Base-by-base conservation (phyloP, 2,113 vertebrate species). In the Progne subis region DNA sequence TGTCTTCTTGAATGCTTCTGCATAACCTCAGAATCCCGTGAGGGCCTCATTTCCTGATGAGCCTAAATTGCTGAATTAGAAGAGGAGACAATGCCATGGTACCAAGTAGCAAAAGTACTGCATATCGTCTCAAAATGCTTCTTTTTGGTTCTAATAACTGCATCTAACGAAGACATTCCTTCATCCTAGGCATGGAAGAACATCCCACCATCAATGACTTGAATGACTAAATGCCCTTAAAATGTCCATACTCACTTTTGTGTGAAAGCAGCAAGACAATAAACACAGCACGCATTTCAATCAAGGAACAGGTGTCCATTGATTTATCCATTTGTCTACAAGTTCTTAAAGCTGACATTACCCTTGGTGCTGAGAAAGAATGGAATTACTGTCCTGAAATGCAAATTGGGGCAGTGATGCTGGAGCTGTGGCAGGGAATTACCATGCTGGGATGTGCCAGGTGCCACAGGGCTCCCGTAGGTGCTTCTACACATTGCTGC, bases 1-100 rank as follows among this genome's bases (percentile, higher is more conserved):
- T 95, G 68, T 97, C 95, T 96, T 83, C 95, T 97, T 97, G 96
- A 96, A 69, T 97, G 97, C 92, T 94, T 97, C 94, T 91, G 57
- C 86, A 79, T 86, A 63, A 59, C 5, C 1, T 67, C 80, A 83
- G n/a, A 88, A 41, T 96, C 92, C 89, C 90, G 6, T 47, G 61
- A 95, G 89, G 90, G 83, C 59, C 21, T 47, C 70, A 69, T 91
- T 94, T 96, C 92, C 93, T 96, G 91, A 95, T 91, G 39, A 96
- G 61, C 72, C 74, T 89, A 94, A 96, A 94, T 57, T 95, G 79
- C 67, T 89, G 82, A 93, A 95, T 92, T 90, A 90, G 70, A 75
- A 88, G 69, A 86, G 57, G 69, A 96, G 94, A 96, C 89, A 95
- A 91, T 90, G 77, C 93, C 95, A 80, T 18, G 26, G 83, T 92